These are phyloP conservation scores for Paelopatides confundens DNA, from an alignment of 53 echinoderm and acorn worm genomes.

Conservation along the genomic window DNA sequence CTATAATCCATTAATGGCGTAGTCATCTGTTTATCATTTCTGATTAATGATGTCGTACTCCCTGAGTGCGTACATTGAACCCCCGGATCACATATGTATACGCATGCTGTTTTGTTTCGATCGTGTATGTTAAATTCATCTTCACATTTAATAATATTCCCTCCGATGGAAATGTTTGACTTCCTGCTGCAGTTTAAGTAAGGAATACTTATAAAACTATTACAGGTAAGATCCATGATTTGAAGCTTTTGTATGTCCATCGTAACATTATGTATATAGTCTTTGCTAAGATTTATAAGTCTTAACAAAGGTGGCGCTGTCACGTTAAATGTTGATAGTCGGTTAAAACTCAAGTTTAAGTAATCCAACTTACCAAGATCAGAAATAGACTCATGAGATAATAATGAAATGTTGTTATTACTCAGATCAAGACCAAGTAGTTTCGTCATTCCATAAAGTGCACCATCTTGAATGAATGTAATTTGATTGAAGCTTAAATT, in stretches of 20 bases:
- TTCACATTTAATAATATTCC: not conserved
- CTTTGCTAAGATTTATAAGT: not conserved
- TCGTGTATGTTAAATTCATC: not conserved
- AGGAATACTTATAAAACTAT: not conserved
- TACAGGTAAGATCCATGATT: not conserved
- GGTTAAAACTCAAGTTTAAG: not conserved
- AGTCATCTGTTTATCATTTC: no score
- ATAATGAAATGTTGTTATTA: not conserved
- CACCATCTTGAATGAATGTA: not conserved
- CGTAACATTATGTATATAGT: not conserved
- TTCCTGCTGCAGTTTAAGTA: not conserved
- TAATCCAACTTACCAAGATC: not conserved
- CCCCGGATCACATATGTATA: no score
- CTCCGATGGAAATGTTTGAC: not conserved
- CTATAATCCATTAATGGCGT: no score
- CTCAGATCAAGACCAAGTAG: not conserved
- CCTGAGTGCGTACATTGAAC: no score
- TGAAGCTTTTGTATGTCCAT: not conserved
- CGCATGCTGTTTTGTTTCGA: no score
- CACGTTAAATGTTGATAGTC: not conserved
- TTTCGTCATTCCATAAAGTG: not conserved
- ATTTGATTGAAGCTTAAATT: not conserved
- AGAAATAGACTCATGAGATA: not conserved
- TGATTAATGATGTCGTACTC: no score
- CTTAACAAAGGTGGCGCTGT: not conserved